Evolutionary conservation across 2,797 vertebrate species (phyloP).

Genomic region (Graptemys geographica): DNA sequence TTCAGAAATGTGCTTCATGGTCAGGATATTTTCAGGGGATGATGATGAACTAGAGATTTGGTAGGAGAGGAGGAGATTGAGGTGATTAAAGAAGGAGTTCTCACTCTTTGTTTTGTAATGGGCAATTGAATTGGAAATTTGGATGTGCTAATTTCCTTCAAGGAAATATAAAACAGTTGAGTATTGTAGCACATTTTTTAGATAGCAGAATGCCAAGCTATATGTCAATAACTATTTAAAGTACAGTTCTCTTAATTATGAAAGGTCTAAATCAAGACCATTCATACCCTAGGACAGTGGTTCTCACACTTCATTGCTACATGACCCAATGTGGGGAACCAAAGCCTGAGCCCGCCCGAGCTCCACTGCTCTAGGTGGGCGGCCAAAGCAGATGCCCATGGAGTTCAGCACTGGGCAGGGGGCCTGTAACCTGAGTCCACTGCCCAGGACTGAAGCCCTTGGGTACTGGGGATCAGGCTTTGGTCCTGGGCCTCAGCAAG

Average conservation of each 20-base stretch:
- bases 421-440: too few species aligned
- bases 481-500: too few species aligned
- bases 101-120: neutral
- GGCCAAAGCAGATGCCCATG: too few species aligned
- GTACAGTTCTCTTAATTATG: constrained; percentile 34
- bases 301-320: too few species aligned
- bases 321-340: too few species aligned
- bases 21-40: neutral
- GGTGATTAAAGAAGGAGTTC: neutral
- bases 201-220: neutral
- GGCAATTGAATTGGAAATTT: neutral
- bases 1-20: neutral
- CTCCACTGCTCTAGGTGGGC: too few species aligned
- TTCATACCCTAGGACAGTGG: neutral
- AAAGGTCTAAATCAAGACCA: constrained; percentile 15
- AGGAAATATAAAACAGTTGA: neutral
- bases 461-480: too few species aligned
- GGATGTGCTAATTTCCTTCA: constrained; percentile 4
- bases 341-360: too few species aligned
- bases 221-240: constrained; percentile 24
- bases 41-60: neutral
- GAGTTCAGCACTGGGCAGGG: too few species aligned
- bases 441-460: too few species aligned
- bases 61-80: neutral
- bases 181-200: constrained; percentile 10